A percentile compares a stretch with the other conserved stretches of the same genome.
Evolutionary conservation across 2,888 invertebrate species (phyloP).

Genomic region (Axea sp.): DNA sequence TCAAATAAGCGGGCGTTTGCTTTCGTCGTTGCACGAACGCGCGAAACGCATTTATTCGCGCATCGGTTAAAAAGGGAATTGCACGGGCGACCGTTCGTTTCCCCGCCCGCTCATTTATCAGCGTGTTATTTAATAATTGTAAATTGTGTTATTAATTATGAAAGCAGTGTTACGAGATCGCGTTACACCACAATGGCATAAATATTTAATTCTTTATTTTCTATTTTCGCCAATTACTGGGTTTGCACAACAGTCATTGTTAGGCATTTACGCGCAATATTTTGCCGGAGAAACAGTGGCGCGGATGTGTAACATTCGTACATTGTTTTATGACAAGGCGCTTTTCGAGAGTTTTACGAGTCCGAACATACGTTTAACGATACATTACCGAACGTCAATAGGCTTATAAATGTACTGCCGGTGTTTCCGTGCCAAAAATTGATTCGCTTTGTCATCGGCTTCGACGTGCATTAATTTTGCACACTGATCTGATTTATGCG

Average conservation of each 20-base stretch:
- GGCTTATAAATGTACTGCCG: constrained; percentile 35
- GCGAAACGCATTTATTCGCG: neutral
- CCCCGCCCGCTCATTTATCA: no score
- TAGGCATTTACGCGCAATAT: constrained; percentile 24
- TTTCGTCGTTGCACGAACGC: no score
- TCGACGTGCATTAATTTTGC: constrained; percentile 1
- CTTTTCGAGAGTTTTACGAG: constrained; percentile 51
- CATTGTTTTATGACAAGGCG: constrained; percentile 49
- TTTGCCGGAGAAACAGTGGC: constrained; percentile 30
- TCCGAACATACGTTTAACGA: constrained; percentile 34
- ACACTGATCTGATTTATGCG: constrained; percentile 4
- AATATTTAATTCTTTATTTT: constrained; percentile 25
- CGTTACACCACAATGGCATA: constrained; percentile 18
- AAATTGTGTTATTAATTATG: constrained; percentile 4
- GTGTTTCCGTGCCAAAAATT: constrained; percentile 34
- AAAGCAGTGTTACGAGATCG: neutral
- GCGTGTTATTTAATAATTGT: neutral
- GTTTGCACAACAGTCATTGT: constrained; percentile 22
- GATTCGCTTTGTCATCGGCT: constrained; percentile 27
- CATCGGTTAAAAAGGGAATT: no score
- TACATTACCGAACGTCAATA: constrained; percentile 42
- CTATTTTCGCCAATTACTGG: constrained; percentile 37
- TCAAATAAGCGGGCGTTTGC: no score
- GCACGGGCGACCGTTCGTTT: no score
- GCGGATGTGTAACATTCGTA: constrained; percentile 39